Evolutionary conservation across 2,797 vertebrate species (phyloP).

Genomic region (Rhinella marina): DNA sequence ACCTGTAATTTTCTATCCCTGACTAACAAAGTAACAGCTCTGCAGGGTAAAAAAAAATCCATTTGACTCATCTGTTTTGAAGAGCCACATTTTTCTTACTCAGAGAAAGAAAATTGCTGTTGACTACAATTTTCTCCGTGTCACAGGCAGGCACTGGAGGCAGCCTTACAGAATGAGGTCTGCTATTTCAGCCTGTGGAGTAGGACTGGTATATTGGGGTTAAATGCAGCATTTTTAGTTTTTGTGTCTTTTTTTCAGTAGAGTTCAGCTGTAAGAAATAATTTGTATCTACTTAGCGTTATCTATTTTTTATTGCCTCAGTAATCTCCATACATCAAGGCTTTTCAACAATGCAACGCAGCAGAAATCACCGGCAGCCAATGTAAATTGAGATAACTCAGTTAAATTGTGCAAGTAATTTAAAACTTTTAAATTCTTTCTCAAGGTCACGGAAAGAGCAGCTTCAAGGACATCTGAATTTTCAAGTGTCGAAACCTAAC

Average conservation of each 20-base stretch:
- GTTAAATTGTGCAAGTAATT: neutral
- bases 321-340: neutral
- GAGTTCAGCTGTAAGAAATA: neutral
- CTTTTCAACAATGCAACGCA: neutral
- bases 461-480: conserved; percentile 16
- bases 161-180: neutral
- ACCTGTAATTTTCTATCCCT: neutral
- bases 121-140: conserved; percentile 26
- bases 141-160: neutral
- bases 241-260: neutral
- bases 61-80: conserved; percentile 10
- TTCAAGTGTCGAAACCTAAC: neutral
- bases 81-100: conserved; percentile 8
- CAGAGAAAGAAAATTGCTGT: conserved; percentile 22
- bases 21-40: neutral
- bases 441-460: neutral
- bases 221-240: neutral
- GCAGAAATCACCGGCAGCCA: neutral
- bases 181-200: neutral
- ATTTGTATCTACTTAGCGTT: neutral
- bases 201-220: neutral
- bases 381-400: neutral
- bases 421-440: neutral
- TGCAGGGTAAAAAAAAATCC: conserved; percentile 2
- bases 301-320: neutral